Percentiles rank a stretch among this genome's conserved stretches.
Evolutionary conservation across 2,797 vertebrate species (phyloP).

Genomic region (Pogonophryne albipinna): DNA sequence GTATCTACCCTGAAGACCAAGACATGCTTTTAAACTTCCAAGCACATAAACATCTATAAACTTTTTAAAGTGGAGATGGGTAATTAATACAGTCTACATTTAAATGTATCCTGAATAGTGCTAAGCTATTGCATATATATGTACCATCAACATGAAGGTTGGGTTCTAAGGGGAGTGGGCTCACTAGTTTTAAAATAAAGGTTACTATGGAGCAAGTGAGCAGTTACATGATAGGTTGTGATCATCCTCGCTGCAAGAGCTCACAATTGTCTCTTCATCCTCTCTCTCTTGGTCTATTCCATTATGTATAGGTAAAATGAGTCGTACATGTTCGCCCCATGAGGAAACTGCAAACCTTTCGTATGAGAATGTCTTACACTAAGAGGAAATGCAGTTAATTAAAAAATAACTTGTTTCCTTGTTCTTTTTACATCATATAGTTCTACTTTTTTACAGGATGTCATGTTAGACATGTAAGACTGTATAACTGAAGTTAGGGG

Average conservation of each 20-base stretch:
- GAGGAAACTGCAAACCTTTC: constrained; percentile 3
- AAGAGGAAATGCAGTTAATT: neutral
- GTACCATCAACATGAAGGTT: no score
- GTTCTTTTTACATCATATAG: neutral
- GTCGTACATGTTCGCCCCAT: constrained; percentile 10
- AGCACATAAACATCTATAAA: no score
- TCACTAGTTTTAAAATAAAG: no score
- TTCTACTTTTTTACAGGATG: neutral
- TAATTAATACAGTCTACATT: no score
- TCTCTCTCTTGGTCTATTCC: neutral
- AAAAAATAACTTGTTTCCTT: neutral
- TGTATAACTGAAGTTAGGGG: neutral
- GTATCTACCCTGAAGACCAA: no score
- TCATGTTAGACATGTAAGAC: neutral
- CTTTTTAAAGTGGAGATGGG: no score
- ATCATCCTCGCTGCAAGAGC: neutral
- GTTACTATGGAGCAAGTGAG: neutral
- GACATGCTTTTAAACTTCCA: no score
- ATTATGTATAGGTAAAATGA: constrained; percentile 56
- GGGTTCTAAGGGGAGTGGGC: no score
- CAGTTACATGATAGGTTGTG: neutral
- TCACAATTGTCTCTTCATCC: neutral
- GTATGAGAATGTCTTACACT: constrained; percentile 1
- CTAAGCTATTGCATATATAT: no score
- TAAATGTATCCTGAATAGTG: no score